Evolutionary conservation across 1,140 invertebrate genomes (phyloP).

Genomic region (Dreissena rostriformis): DNA sequence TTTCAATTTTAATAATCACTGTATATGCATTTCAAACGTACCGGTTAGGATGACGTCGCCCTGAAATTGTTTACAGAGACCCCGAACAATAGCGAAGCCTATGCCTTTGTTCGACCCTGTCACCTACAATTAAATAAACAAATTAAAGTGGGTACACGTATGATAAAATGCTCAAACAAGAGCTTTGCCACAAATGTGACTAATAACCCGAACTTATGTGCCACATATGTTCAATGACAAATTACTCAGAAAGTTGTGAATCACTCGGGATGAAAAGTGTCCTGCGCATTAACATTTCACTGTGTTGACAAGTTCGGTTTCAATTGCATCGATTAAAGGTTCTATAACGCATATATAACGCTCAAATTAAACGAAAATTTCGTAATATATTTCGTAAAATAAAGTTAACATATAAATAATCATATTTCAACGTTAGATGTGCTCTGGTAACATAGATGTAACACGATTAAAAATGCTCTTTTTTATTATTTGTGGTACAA

Average conservation of each 20-base stretch:
- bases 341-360: no score
- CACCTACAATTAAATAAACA: constrained; percentile 81
- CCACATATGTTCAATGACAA: background rate
- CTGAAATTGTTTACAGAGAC: constrained; percentile 85
- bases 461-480: no score
- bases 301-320: no score
- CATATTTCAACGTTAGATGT: no score
- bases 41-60: constrained; percentile 86
- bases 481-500: no score
- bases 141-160: background rate
- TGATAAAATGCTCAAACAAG: no score
- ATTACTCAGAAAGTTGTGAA: constrained; percentile 3
- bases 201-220: background rate
- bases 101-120: constrained; percentile 91
- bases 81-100: constrained; percentile 87
- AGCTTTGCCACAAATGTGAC: background rate
- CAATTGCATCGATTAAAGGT: no score
- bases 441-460: no score
- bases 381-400: no score
- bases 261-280: background rate
- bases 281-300: background rate
- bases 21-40: constrained; percentile 66
- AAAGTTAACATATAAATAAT: no score
- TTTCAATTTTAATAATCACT: no score
- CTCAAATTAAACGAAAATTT: no score